These are phyloP conservation scores for Hyles lineata DNA, from an alignment of 2,888 invertebrate species.

Conservation along the genomic window DNA sequence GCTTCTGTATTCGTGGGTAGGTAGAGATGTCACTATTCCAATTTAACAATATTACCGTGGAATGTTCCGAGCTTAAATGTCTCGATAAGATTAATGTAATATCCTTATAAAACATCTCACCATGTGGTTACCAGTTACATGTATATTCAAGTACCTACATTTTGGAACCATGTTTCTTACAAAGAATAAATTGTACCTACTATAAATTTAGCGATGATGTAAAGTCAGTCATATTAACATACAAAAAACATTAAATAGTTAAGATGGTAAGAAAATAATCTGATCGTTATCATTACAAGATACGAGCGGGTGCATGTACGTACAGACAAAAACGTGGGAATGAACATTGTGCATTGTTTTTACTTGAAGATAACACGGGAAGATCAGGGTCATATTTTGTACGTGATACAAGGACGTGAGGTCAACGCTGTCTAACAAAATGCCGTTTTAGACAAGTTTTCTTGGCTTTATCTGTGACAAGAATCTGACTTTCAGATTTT, in stretches of 20 bases:
- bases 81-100: no score
- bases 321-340: conserved; percentile 63
- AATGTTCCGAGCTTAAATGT: no score
- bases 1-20: background rate
- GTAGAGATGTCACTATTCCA: background rate
- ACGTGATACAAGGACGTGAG: conserved; percentile 35
- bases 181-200: background rate
- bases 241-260: conserved; percentile 23
- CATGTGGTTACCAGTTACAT: background rate
- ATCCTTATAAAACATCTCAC: background rate
- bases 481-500: no score
- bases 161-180: background rate
- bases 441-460: background rate
- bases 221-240: background rate
- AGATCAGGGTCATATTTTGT: conserved; percentile 56
- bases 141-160: background rate
- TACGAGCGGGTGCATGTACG: conserved; percentile 45
- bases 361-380: conserved; percentile 43
- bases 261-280: conserved; percentile 40
- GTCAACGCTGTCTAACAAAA: conserved; percentile 2
- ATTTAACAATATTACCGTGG: background rate
- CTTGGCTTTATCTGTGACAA: background rate
- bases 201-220: conserved; percentile 25
- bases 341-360: conserved; percentile 52
- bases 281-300: conserved; percentile 53